These are phyloP conservation scores for Abramis brama DNA, from an alignment of 2,113 vertebrate species.

Conservation along the genomic window DNA sequence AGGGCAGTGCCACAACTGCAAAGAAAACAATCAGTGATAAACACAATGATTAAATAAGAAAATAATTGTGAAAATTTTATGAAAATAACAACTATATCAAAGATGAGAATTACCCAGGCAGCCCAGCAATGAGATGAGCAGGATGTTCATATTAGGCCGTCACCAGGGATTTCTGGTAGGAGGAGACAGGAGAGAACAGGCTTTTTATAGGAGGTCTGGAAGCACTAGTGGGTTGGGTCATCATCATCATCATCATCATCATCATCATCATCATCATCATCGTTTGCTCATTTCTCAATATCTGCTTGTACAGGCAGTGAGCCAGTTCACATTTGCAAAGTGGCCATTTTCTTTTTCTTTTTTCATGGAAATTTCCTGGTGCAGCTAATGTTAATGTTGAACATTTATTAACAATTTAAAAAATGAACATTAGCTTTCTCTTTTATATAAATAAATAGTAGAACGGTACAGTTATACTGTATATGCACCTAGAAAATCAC, in stretches of 20 bases:
- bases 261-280: background rate
- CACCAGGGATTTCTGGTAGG: slow-evolving; percentile 40
- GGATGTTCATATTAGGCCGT: slow-evolving; percentile 67
- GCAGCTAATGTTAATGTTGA: background rate
- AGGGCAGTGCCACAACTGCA: slow-evolving; percentile 49
- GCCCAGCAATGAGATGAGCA: slow-evolving; percentile 65
- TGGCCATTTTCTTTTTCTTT: background rate
- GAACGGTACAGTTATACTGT: background rate
- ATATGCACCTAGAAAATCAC: background rate
- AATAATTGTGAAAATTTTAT: too few species aligned
- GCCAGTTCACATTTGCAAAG: background rate
- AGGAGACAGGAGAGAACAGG: background rate
- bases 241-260: background rate
- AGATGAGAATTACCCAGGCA: slow-evolving; percentile 70
- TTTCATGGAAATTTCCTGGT: background rate
- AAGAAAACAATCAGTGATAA: background rate
- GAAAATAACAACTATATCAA: background rate
- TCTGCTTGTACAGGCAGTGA: background rate
- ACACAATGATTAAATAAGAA: background rate
- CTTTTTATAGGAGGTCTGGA: slow-evolving; percentile 67
- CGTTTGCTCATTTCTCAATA: slow-evolving; percentile 70
- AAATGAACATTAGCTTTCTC: background rate
- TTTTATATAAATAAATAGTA: background rate
- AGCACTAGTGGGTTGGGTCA: slow-evolving; percentile 30
- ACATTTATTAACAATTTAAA: background rate